Base-by-base conservation (phyloP, 1,140 invertebrate genomes). In the Zeugodacus cucurbitae region DNA sequence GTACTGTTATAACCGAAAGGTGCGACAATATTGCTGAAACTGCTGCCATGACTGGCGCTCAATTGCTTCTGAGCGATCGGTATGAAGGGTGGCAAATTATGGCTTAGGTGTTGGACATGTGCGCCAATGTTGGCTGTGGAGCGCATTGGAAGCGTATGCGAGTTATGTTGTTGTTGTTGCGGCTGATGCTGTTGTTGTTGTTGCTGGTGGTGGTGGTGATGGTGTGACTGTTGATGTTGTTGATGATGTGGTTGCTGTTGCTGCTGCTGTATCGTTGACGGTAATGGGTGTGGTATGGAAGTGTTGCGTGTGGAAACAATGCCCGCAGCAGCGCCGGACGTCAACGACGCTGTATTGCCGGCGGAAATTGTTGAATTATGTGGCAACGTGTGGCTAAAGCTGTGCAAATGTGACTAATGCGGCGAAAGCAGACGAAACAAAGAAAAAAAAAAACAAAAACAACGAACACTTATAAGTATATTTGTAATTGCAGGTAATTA, bases 241-340 rank as follows among this genome's bases (percentile, higher is more conserved):
- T 59, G 74, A 26, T 86, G 86, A 10, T 90, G 89, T 1, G 57
- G 70, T 5, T 82, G 74, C 5, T 88, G 87, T 0, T 67, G 62
- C 10, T 87, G 59, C 6, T 87, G 87, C 34, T 87, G 87, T 78
- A 88, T 85, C 3, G 78, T 86, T 54, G 87, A 91, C 37, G 93
- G 91, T 89, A 93, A 89, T 89, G 91, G 91, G 89, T 92, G 92
- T 82, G 92, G 91, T 88, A 93, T 93, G 57, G 93, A 93, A 87
- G 93, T 94, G 89, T 93, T 93, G 8, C 91, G 88, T 20, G 93
- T 88, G 67, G 92, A 90, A 87, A 93, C 89, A 58, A 92, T 89
- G 54, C 88, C 87, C 10, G 78, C 37, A 22, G 54, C 58, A 1
- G 90, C 74, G 20, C 41, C 74, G 7, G 74, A 29, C 34, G 64